Evolutionary conservation across 1,140 invertebrate species (phyloP).

Genomic region (Coelopa frigida): DNA sequence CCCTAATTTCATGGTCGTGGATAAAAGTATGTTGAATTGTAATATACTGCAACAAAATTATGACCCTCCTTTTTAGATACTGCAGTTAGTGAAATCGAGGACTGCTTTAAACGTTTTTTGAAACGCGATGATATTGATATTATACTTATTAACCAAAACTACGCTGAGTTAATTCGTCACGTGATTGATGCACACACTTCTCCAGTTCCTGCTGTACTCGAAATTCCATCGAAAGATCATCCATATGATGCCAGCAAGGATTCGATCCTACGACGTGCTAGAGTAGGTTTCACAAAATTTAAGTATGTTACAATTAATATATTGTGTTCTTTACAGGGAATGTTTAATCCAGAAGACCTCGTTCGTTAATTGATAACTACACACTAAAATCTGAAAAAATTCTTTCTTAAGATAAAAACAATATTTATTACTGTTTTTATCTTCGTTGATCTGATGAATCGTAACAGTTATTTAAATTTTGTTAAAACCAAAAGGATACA

Average conservation of each 20-base stretch:
- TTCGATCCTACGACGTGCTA: constrained; percentile 90
- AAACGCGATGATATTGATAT: constrained; percentile 98
- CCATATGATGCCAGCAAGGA: constrained; percentile 99
- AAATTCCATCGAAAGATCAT: constrained; percentile 99
- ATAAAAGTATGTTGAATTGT: constrained; percentile 74
- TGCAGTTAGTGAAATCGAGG: constrained; percentile 92
- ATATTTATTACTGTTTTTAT: too few relatives aligned
- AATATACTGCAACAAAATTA: neutral
- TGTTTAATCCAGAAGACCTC: constrained; percentile 80
- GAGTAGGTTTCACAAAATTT: constrained; percentile 51
- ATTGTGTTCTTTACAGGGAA: constrained; percentile 57
- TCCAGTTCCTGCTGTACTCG: constrained; percentile 91
- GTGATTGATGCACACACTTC: constrained; percentile 89
- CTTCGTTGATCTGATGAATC: too few relatives aligned
- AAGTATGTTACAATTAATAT: neutral
- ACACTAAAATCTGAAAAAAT: too few relatives aligned
- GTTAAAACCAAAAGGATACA: too few relatives aligned
- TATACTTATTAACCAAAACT: constrained; percentile 97
- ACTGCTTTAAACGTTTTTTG: constrained; percentile 91
- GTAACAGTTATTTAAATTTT: too few relatives aligned
- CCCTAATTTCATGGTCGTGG: constrained; percentile 96
- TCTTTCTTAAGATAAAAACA: too few relatives aligned
- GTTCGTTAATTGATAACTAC: constrained; percentile 41
- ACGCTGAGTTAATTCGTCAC: constrained; percentile 96
- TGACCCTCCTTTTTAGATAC: constrained; percentile 65